Percentiles rank a stretch among this genome's conserved stretches.
Conservation (phyloP, 2,888 invertebrate genomes). For the Tribolium freemani region DNA sequence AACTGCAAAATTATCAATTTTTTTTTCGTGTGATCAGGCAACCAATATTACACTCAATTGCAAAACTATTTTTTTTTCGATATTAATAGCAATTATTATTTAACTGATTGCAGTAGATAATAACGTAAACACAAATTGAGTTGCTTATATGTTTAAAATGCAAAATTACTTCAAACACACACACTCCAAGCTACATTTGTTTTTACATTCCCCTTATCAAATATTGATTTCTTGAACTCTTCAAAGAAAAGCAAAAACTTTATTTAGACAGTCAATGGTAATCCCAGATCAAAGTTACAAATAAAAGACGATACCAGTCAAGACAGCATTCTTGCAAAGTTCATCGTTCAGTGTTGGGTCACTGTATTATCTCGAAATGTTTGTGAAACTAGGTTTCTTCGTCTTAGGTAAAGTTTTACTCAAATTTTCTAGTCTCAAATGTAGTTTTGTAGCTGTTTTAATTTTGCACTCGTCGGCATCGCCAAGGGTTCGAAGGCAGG, state of each 20-base stretch:
- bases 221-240: conserved; percentile 4
- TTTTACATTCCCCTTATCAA: conserved; percentile 20
- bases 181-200: not conserved
- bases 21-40: no score
- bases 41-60: no score
- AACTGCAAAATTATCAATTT: no score
- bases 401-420: conserved; percentile 3
- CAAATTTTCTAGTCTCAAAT: not conserved
- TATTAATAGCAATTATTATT: no score
- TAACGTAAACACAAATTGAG: no score
- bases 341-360: conserved; percentile 15
- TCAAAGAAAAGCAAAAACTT: not conserved
- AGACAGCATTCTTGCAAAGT: conserved; percentile 17
- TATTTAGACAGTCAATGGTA: conserved; percentile 4
- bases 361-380: not conserved
- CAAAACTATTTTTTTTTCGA: no score
- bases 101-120: no score
- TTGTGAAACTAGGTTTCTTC: not conserved
- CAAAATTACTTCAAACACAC: no score
- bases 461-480: not conserved
- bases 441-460: not conserved
- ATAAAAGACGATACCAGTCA: not conserved
- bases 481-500: conserved; percentile 9
- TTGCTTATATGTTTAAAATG: no score
- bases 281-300: conserved; percentile 5